Base-by-base conservation (phyloP, 2,888 invertebrate species). In the Merodon equestris region DNA sequence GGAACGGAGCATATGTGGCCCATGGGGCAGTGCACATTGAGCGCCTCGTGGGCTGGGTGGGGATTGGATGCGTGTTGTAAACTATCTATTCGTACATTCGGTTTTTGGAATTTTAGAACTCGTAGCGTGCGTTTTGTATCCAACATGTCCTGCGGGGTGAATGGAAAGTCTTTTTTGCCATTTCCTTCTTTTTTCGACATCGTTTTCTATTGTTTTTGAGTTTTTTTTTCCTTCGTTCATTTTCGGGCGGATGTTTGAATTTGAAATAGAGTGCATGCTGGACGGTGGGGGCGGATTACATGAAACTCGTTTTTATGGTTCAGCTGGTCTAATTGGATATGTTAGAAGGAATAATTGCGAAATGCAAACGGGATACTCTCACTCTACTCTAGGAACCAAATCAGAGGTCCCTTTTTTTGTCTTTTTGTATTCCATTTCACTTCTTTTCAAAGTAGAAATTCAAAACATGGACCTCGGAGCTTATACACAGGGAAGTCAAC, bases 301-400 rank as follows among this genome's bases (percentile, higher is more conserved):
- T 60, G 40, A 9, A 40, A 40, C 70, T 81, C 75, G 75, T 70
- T 75, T 74, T 81, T 75, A 81, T 81, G 71, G 81, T 81, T 81
- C 64, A 81, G 68, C 75, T 71, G 56, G 66, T 75, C 81, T 75
- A 81, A 81, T 81, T 81, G 81, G 75, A 75, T 74, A 66, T 79
- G 68, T 79, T 79, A 58, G 79, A 74, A 64, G 64, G 63, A 70
- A 75, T 74, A 60, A 70, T 64, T 74, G 58, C 54, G 50, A 75
- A 74, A 58, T 56, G 54, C 38, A 79, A 74, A 58, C 68, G 15
- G 56, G 38, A 57, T 72, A 60, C 57, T 42, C 40, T 40, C 3
- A 10, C 40, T 3, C 40, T 10, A 40, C 1, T n/a, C 2, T 40
- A 40, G 9, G 2, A 61, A 56, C 61, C 48, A 44, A 40, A 67